Conservation (phyloP, 2,113 vertebrate species). For the Rhagologus leucostigma region DNA sequence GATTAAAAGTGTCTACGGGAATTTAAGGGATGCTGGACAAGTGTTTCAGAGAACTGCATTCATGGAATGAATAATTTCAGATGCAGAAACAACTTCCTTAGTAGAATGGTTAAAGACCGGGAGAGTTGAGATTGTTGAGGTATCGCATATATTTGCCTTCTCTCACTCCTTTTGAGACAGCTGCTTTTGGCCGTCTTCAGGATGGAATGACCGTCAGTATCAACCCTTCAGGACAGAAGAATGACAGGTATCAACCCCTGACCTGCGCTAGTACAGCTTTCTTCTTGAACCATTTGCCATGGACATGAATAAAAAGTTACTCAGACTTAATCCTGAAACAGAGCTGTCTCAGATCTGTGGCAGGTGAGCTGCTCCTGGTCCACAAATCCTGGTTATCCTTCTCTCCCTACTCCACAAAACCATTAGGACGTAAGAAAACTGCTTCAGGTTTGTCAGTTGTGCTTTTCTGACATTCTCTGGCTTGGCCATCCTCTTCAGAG, state of each 20-base stretch:
- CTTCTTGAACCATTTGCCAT: background rate
- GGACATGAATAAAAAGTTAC: background rate
- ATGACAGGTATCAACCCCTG: background rate
- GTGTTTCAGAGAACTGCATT: background rate
- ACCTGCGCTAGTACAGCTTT: background rate
- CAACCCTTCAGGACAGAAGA: background rate
- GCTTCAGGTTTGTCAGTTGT: background rate
- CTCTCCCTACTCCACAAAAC: background rate
- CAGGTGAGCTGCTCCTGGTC: background rate
- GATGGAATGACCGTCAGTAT: background rate
- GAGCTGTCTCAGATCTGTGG: background rate
- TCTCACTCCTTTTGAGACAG: background rate
- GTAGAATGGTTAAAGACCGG: background rate
- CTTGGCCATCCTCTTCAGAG: background rate
- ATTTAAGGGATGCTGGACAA: background rate
- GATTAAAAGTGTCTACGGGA: background rate
- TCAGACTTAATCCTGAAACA: background rate
- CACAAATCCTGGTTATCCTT: background rate
- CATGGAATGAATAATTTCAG: background rate
- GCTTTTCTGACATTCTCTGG: background rate
- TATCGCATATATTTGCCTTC: background rate
- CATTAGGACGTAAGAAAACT: background rate
- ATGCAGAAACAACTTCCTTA: background rate
- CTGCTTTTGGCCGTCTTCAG: background rate
- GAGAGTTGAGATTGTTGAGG: background rate